A percentile compares a stretch with the other conserved stretches of the same genome.
Evolutionary conservation across 2,113 vertebrate species (phyloP).

Genomic region (Willisornis vidua): DNA sequence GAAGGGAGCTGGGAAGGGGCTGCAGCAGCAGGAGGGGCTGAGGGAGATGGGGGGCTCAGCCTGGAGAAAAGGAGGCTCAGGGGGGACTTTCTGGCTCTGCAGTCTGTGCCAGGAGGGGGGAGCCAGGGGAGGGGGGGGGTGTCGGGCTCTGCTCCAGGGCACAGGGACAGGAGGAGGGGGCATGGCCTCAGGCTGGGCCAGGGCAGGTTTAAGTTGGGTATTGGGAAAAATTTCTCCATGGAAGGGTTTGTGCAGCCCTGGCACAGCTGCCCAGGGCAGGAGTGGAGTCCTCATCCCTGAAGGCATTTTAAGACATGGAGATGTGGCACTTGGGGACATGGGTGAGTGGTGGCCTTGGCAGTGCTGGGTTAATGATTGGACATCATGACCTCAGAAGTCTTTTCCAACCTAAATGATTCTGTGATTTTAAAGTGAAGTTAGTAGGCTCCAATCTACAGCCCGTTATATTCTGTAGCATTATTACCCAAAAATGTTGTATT

Average conservation of each 20-base stretch:
- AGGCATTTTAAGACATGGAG: background rate
- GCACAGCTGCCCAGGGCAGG: background rate
- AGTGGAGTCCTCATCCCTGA: background rate
- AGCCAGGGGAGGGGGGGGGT: fast-evolving
- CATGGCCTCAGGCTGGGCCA: background rate
- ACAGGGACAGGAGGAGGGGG: background rate
- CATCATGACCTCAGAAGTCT: background rate
- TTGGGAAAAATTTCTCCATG: background rate
- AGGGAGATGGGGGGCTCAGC: background rate
- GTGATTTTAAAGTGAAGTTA: background rate
- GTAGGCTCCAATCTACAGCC: background rate
- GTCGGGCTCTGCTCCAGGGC: background rate
- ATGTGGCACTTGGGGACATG: background rate
- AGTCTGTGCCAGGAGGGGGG: background rate
- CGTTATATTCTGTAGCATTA: background rate
- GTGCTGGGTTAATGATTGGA: background rate
- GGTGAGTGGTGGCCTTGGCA: background rate
- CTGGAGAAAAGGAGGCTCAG: background rate
- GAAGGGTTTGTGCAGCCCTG: background rate
- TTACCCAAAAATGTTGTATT: background rate
- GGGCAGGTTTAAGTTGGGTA: background rate
- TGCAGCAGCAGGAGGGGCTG: background rate
- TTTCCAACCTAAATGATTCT: background rate
- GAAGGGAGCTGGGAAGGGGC: background rate
- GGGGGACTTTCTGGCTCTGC: background rate